These are phyloP conservation scores for Julus scandinavius DNA, from an alignment of 2,888 invertebrate genomes.

Conservation along the genomic window DNA sequence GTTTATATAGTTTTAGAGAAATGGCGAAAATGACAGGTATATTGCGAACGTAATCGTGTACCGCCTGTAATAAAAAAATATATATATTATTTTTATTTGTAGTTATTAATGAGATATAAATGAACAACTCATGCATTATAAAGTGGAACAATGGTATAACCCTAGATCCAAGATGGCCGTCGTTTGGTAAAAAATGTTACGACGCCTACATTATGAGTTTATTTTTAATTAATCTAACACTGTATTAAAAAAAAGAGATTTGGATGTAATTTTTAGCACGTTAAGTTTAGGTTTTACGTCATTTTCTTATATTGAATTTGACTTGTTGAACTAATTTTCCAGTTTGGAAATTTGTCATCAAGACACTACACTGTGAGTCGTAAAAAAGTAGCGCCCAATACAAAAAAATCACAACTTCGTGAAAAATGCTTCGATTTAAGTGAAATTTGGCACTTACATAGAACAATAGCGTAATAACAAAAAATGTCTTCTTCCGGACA, in stretches of 20 bases:
- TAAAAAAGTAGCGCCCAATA: no score
- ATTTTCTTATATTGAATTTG: background rate
- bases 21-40: conserved; percentile 29
- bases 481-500: no score
- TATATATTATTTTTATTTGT: background rate
- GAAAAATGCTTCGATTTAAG: no score
- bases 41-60: conserved; percentile 1
- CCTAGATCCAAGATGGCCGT: background rate
- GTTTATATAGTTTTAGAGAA: background rate
- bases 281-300: background rate
- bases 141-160: background rate
- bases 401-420: no score
- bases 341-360: no score
- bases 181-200: background rate
- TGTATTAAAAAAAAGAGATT: background rate
- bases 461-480: no score
- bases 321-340: no score
- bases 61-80: conserved; percentile 35
- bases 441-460: no score
- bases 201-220: background rate
- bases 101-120: background rate
- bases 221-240: background rate
- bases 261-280: background rate
- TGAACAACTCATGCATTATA: background rate
- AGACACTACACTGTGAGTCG: no score